These are phyloP conservation scores for Drosophila ambigua DNA, from an alignment of 1,140 invertebrate species.

Conservation along the genomic window DNA sequence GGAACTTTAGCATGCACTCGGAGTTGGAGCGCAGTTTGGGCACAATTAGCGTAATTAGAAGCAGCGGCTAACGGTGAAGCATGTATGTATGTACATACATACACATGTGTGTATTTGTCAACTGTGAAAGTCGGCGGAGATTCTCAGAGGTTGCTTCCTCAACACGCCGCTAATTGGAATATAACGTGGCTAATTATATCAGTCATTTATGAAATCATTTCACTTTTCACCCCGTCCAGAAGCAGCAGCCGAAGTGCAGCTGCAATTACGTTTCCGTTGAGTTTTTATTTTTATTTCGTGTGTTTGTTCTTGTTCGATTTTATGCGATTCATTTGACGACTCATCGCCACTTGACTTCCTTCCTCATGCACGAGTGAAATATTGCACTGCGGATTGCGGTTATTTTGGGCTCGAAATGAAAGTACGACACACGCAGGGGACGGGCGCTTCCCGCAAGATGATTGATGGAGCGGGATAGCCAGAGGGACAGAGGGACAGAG, in stretches of 20 bases:
- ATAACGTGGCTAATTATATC: constrained; percentile 76
- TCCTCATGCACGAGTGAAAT: constrained; percentile 48
- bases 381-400: constrained; percentile 3
- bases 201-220: constrained; percentile 55
- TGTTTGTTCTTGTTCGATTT: constrained; percentile 39
- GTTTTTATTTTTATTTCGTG: constrained; percentile 7
- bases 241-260: constrained; percentile 4
- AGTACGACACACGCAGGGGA: neutral
- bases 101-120: constrained; percentile 43
- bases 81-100: constrained; percentile 20
- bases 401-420: constrained; percentile 39
- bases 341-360: constrained; percentile 20
- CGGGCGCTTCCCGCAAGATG: constrained; percentile 7
- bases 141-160: constrained; percentile 62
- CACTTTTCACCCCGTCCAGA: constrained; percentile 46
- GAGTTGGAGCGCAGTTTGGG: constrained; percentile 45
- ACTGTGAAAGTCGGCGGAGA: constrained; percentile 51
- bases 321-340: constrained; percentile 34
- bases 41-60: constrained; percentile 74
- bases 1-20: constrained; percentile 55
- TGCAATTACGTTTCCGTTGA: constrained; percentile 36
- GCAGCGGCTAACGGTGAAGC: constrained; percentile 55
- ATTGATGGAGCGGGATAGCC: constrained; percentile 38
- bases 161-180: constrained; percentile 74
- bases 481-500: constrained; percentile 6